These are phyloP conservation scores for Bovichtus variegatus DNA, from an alignment of 2,797 vertebrate species.

Conservation along the genomic window DNA sequence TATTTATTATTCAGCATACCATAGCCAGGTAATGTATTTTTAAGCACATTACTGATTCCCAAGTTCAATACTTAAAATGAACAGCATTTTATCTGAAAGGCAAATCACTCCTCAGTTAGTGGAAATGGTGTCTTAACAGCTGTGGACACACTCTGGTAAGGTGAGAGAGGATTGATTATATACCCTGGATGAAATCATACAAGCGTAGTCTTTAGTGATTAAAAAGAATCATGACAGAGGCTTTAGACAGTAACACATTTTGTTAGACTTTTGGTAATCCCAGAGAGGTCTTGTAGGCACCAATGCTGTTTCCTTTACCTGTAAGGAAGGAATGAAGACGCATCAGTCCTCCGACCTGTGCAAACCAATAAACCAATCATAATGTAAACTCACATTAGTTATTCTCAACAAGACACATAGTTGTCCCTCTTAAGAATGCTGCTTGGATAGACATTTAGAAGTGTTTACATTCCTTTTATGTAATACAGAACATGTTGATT, in stretches of 20 bases:
- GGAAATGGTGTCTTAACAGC: background rate
- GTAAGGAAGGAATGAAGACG: constrained; percentile 24
- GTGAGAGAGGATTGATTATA: background rate
- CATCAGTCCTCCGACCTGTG: constrained; percentile 10
- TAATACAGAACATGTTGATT: background rate
- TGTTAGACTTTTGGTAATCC: constrained; percentile 76
- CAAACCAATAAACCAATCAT: background rate
- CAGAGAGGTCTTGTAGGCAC: constrained; percentile 74
- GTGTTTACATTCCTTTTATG: background rate
- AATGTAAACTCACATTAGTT: background rate
- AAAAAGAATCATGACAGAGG: background rate
- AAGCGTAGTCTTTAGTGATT: background rate
- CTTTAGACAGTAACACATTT: background rate
- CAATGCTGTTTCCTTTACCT: constrained; percentile 73
- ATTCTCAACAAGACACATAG: background rate
- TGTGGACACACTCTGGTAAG: background rate
- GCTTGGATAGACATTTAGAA: background rate
- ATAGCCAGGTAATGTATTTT: background rate
- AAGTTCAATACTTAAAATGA: background rate
- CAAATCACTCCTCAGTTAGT: background rate
- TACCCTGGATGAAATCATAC: background rate
- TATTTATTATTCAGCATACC: background rate
- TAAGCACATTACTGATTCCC: background rate
- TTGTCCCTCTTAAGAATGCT: background rate
- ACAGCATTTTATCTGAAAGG: background rate